These are phyloP conservation scores for Prunella fulvescens DNA, from an alignment of 2,113 vertebrate genomes.

Conservation along the genomic window DNA sequence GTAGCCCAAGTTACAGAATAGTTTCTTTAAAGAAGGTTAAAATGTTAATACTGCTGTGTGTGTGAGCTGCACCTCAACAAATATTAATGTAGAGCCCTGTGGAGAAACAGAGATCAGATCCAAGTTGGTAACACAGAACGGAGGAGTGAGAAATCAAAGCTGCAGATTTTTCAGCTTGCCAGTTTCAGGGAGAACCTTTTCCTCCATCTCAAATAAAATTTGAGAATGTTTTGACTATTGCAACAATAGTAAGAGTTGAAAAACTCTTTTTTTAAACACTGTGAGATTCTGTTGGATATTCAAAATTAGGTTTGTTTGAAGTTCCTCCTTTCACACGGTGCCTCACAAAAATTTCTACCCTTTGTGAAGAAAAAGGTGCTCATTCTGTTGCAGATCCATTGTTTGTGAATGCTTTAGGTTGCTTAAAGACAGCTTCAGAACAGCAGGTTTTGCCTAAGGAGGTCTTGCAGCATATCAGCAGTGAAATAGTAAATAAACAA, in stretches of 20 bases:
- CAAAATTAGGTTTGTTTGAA: not conserved
- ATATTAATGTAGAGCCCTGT: constrained; percentile 80
- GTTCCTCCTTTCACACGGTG: not conserved
- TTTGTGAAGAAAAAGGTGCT: not conserved
- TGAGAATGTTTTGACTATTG: not conserved
- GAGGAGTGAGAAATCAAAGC: not conserved
- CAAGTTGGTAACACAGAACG: not conserved
- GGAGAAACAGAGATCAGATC: constrained; percentile 20
- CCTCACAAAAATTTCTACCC: not conserved
- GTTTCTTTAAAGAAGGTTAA: not conserved
- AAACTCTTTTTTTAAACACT: not conserved
- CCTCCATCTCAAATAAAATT: not conserved
- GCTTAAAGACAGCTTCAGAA: not conserved
- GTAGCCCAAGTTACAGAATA: not conserved
- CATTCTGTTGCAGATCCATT: not conserved
- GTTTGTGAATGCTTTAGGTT: not conserved
- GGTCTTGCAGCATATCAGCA: not conserved
- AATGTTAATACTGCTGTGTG: constrained; percentile 20
- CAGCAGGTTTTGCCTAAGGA: not conserved
- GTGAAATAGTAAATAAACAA: not conserved
- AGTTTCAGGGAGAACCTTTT: not conserved
- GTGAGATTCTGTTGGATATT: not conserved
- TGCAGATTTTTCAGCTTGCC: not conserved
- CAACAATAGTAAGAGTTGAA: not conserved
- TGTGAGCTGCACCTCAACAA: constrained; percentile 58